Evolutionary conservation across 2,113 vertebrate genomes (phyloP).

Genomic region (Clupea harengus): DNA sequence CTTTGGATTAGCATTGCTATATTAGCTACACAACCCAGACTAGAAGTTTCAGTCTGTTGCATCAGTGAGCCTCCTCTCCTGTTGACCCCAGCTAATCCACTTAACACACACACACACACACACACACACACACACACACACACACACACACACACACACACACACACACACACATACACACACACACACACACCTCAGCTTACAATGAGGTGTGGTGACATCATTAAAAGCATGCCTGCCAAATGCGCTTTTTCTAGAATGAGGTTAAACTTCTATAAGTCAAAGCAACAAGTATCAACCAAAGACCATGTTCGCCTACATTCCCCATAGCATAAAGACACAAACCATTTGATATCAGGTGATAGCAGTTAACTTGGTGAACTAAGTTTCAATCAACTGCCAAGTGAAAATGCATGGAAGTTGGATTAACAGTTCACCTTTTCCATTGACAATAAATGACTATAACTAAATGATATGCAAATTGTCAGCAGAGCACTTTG

Average conservation of each 20-base stretch:
- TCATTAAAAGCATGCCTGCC: slow-evolving; percentile 2
- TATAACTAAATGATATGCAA: neutral
- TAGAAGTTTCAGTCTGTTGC: slow-evolving; percentile 57
- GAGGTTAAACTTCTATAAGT: neutral
- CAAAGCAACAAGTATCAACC: slow-evolving; percentile 13
- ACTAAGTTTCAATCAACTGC: neutral
- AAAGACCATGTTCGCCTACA: neutral
- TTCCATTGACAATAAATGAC: neutral
- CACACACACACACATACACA: neutral
- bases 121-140: neutral
- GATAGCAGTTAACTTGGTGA: neutral
- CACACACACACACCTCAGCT: slow-evolving; percentile 12
- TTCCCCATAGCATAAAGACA: neutral
- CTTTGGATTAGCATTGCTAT: neutral
- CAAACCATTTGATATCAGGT: neutral
- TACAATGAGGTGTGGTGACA: neutral
- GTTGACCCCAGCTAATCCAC: slow-evolving; percentile 38
- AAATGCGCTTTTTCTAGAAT: neutral
- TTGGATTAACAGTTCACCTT: neutral
- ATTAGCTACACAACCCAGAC: neutral
- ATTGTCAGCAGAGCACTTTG: neutral
- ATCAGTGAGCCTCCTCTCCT: slow-evolving; percentile 48
- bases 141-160: slow-evolving; percentile 18
- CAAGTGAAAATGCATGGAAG: neutral
- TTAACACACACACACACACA: neutral